Percentiles rank a stretch among this genome's conserved stretches.
Evolutionary conservation across 2,888 invertebrate species (phyloP).

Genomic region (Elmis aenea): DNA sequence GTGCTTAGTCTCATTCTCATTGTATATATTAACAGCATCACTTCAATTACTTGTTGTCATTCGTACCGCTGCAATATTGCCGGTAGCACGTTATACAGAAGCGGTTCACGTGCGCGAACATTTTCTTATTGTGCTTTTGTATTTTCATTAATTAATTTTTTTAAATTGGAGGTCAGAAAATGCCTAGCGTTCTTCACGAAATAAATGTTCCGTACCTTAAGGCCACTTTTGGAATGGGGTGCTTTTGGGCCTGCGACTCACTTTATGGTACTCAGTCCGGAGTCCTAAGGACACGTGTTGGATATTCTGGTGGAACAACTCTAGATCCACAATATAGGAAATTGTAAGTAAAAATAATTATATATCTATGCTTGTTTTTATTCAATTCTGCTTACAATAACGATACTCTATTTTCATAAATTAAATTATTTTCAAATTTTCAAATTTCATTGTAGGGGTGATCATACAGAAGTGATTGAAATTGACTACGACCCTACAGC

Average conservation of each 20-base stretch:
- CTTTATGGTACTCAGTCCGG: conserved; percentile 71
- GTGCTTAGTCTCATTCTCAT: no score
- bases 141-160: no score
- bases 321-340: conserved; percentile 77
- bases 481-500: conserved; percentile 82
- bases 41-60: no score
- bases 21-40: no score
- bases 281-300: conserved; percentile 86
- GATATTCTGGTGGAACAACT: conserved; percentile 84
- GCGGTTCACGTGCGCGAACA: no score
- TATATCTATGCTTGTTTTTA: conserved; percentile 4
- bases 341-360: conserved; percentile 60
- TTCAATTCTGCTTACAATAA: neutral
- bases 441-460: conserved; percentile 61
- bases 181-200: conserved; percentile 57
- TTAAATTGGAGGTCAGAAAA: no score
- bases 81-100: no score
- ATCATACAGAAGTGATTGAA: conserved; percentile 92
- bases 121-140: no score
- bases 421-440: conserved; percentile 2
- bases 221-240: conserved; percentile 90
- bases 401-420: neutral
- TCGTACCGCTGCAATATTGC: no score
- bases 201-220: conserved; percentile 60
- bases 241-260: conserved; percentile 89